Evolutionary conservation across 2,888 invertebrate species (phyloP).

Genomic region (Adineta ricciae): DNA sequence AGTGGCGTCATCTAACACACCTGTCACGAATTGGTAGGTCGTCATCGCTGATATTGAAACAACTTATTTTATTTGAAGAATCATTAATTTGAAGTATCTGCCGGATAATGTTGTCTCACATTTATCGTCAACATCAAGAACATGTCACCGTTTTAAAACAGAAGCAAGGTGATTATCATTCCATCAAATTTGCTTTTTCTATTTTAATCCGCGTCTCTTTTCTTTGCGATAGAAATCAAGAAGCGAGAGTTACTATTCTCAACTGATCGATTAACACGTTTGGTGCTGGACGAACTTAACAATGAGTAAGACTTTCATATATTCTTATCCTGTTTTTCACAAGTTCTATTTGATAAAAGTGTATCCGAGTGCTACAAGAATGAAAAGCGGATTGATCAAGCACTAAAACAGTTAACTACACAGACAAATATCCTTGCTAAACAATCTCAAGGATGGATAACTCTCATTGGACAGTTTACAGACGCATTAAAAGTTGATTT

Average conservation of each 20-base stretch:
- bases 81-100: not conserved
- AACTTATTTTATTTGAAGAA: too few relatives aligned
- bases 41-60: not conserved
- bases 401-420: not conserved
- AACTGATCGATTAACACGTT: not conserved
- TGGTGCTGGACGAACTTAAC: not conserved
- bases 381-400: not conserved
- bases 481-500: not conserved
- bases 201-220: too few relatives aligned
- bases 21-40: not conserved
- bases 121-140: not conserved
- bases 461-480: not conserved
- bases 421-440: not conserved
- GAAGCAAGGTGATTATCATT: not conserved
- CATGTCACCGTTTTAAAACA: not conserved
- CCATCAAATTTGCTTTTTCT: not conserved
- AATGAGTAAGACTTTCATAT: not conserved
- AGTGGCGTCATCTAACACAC: not conserved
- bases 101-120: not conserved
- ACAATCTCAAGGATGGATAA: not conserved
- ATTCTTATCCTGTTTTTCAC: too few relatives aligned
- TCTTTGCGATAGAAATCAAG: slow-evolving; percentile 1
- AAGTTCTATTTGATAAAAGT: not conserved
- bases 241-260: not conserved
- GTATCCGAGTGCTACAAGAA: not conserved